phyloP scores from a whole-genome alignment of 2,797 vertebrate species.

The Prunella strophiata region DNA sequence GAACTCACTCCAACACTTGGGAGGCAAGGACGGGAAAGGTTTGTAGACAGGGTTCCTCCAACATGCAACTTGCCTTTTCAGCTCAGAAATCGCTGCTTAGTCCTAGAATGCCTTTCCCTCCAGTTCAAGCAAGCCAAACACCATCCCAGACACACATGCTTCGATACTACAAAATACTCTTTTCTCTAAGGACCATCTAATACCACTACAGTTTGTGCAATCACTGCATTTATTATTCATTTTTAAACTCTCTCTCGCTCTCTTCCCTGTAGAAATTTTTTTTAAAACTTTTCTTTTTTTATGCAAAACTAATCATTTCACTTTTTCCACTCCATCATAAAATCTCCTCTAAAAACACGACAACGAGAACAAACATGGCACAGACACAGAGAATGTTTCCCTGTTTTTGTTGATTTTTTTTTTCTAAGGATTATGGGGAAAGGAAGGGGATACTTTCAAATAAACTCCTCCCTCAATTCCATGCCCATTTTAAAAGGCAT shows the following conservation, averaged over 20 bases:
- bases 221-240: conserved; percentile 77
- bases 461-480: conserved; percentile 31
- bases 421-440: conserved; percentile 7
- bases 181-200: conserved; percentile 73
- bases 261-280: conserved; percentile 78
- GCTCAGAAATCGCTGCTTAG: conserved; percentile 43
- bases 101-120: conserved; percentile 50
- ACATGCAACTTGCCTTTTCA: conserved; percentile 60
- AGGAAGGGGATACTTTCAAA: conserved; percentile 65
- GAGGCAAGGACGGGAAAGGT: conserved; percentile 48
- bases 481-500: not conserved
- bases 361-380: conserved; percentile 80
- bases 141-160: conserved; percentile 66
- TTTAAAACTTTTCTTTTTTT: conserved; percentile 73
- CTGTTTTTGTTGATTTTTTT: conserved; percentile 25
- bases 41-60: conserved; percentile 60
- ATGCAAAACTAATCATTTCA: conserved; percentile 84
- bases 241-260: conserved; percentile 78
- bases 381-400: conserved; percentile 78
- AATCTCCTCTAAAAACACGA: conserved; percentile 84
- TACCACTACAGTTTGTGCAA: conserved; percentile 81
- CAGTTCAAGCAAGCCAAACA: conserved; percentile 64
- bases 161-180: conserved; percentile 75
- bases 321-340: conserved; percentile 79
- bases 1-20: conserved; percentile 51